phyloP scores from a whole-genome alignment of 2,113 vertebrate genomes.

The Xiphias gladius region DNA sequence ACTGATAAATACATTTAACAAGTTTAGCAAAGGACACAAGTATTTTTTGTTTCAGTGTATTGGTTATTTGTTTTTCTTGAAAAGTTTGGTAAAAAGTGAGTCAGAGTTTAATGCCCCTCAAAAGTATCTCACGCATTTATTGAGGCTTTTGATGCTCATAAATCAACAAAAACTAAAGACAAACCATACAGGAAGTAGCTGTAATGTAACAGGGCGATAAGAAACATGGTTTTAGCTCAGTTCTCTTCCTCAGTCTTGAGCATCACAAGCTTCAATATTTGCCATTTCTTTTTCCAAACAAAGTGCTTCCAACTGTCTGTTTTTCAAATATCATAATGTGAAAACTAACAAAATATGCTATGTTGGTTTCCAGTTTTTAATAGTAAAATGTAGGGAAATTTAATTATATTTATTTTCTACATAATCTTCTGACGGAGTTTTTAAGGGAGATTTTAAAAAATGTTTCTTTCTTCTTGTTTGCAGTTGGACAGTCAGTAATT shows the following conservation, averaged over 20 bases:
- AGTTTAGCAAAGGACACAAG: neutral
- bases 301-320: neutral
- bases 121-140: neutral
- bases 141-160: neutral
- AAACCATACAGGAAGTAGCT: neutral
- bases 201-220: neutral
- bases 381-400: neutral
- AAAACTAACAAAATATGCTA: neutral
- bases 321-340: neutral
- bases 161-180: neutral
- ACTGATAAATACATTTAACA: neutral
- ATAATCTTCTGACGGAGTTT: neutral
- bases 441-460: neutral
- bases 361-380: neutral
- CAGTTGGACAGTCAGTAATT: neutral
- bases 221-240: neutral
- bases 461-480: neutral
- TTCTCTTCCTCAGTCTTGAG: neutral
- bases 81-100: neutral
- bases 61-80: neutral
- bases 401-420: neutral
- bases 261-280: slow-evolving; percentile 10
- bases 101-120: too few species aligned
- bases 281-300: neutral
- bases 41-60: neutral